Evolutionary conservation across 2,113 vertebrate genomes (phyloP), one percentile per base, ranked within the genome.

Genomic region (Protobothrops flavoviridis): DNA sequence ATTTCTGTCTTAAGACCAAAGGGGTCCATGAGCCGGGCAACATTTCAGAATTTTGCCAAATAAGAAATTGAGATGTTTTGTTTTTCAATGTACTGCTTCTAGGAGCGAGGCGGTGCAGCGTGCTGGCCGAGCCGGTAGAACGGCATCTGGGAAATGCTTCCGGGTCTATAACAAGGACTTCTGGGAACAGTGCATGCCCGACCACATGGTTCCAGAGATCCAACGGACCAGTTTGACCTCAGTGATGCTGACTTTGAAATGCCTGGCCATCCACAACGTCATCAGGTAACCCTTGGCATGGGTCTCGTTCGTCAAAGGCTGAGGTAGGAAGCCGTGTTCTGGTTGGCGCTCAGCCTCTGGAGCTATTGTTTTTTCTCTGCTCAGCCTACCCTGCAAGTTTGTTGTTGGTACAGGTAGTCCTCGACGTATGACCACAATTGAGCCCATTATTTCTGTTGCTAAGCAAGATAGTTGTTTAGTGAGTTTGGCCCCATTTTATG

Each of bases 131-230:
- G 99, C 99, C 13, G 99, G 99, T 93, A 97, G 99, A 85, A 99
- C 99, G 0, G 98, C 98, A 0, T 96, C 98, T 0, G 99, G 99
- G 93, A 99, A 99, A 59, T 99, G 99, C 95, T 99, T 98, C 95
- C 96, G 98, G 8, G 97, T 99, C 23, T 99, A 99, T 95, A 98
- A 95, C 96, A 97, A 97, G 91, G 98, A 99, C 45, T 99, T 99
- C 97, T 99, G 99, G 99, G 98, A 99, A 91, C 98, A 97, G 24
- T 99, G 98, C 94, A 99, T 99, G 99, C 99, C 98, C 0, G 98
- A 99, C 12, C 99, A 99, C 95, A 99, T 98, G 0, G 96, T 99
- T 88, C 99, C 99, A 1, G 99, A 99, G 97, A 99, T 99, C 96
- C 98, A 98, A 96, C 98, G 99, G 96, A 99, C 97, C 74, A 99